These are phyloP conservation scores for Smutsia temminckii DNA, from an alignment of 2,797 vertebrate species.

Conservation along the genomic window DNA sequence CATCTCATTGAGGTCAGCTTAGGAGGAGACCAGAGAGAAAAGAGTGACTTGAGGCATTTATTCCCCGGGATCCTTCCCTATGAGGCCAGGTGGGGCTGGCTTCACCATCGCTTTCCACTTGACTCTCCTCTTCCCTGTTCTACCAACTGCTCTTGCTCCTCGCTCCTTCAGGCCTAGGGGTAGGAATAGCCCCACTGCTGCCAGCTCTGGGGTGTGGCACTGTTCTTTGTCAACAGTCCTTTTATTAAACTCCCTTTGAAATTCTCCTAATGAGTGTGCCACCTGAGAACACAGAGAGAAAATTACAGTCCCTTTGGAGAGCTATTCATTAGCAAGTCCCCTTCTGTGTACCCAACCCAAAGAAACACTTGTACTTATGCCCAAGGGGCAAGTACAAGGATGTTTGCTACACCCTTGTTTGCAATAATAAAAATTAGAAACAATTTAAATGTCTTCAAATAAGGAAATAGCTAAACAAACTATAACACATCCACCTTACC, in stretches of 20 bases:
- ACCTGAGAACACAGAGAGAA: not conserved
- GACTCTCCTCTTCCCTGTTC: not conserved
- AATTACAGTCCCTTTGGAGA: not conserved
- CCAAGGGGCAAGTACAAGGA: not conserved
- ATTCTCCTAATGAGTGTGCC: not conserved
- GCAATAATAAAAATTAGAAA: not conserved
- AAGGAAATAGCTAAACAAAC: not conserved
- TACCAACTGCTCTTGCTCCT: not conserved
- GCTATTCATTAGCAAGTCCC: not conserved
- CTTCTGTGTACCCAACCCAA: not conserved
- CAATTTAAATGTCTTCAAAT: not conserved
- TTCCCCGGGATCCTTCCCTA: not conserved
- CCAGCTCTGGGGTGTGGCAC: not conserved
- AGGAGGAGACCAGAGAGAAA: constrained; percentile 17
- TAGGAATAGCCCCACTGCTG: not conserved
- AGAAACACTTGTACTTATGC: not conserved
- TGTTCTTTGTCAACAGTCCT: not conserved
- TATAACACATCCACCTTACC: not conserved
- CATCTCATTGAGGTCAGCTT: constrained; percentile 17
- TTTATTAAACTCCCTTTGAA: not conserved
- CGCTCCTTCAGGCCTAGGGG: not conserved
- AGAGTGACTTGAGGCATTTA: not conserved
- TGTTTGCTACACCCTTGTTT: not conserved
- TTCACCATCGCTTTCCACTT: not conserved
- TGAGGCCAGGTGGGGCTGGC: not conserved